phyloP scores from a whole-genome alignment of 1,140 invertebrate species.

The Mamestra configurata region DNA sequence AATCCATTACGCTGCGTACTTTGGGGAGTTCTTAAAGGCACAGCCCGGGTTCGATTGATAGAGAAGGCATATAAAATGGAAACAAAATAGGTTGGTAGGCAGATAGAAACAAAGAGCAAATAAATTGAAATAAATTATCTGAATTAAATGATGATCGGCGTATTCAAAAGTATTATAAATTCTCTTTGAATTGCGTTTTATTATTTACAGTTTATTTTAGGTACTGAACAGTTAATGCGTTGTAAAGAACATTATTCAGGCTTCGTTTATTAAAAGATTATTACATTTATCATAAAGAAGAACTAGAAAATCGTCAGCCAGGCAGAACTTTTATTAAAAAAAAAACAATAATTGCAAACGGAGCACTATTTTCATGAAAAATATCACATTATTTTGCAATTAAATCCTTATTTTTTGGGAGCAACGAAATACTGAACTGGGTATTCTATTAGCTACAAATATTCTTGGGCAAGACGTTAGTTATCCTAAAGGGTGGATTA shows the following conservation, averaged over 20 bases:
- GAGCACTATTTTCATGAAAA: too few relatives aligned
- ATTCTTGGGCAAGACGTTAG: neutral
- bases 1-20: conserved; percentile 45
- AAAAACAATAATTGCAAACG: too few relatives aligned
- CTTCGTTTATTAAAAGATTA: too few relatives aligned
- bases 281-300: too few relatives aligned
- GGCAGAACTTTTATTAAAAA: too few relatives aligned
- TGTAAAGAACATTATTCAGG: too few relatives aligned
- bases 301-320: too few relatives aligned
- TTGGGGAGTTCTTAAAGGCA: conserved; percentile 41
- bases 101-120: neutral
- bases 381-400: too few relatives aligned
- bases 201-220: neutral
- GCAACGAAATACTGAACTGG: too few relatives aligned
- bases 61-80: conserved; percentile 39
- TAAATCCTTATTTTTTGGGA: neutral
- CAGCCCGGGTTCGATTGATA: conserved; percentile 38
- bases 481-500: neutral
- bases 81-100: neutral
- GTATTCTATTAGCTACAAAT: neutral
- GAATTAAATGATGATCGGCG: neutral
- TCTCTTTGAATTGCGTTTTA: neutral
- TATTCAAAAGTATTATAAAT: neutral
- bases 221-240: too few relatives aligned
- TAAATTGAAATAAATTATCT: conserved; percentile 2